A percentile compares a stretch with the other conserved stretches of the same genome.
These are phyloP conservation scores for Cyclophora punctaria DNA, from an alignment of 2,888 invertebrate genomes.

Conservation along the genomic window DNA sequence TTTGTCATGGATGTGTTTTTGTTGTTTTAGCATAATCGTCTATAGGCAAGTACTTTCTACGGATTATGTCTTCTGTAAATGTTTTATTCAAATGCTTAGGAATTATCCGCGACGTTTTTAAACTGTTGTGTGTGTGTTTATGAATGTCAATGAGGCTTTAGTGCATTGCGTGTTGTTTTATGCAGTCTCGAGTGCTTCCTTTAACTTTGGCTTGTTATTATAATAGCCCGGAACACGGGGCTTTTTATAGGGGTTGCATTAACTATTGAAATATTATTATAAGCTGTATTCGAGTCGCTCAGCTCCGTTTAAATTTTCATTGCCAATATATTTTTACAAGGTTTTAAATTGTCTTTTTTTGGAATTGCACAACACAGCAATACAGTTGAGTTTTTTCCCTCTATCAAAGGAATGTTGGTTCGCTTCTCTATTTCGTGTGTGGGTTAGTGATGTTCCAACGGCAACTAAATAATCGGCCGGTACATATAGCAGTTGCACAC, in stretches of 20 bases:
- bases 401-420: too few species aligned
- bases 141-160: slow-evolving; percentile 35
- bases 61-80: slow-evolving; percentile 43
- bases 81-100: slow-evolving; percentile 50
- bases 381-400: too few species aligned
- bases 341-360: too few species aligned
- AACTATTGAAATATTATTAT: slow-evolving; percentile 9
- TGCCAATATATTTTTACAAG: too few species aligned
- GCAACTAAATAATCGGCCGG: too few species aligned
- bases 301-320: too few species aligned
- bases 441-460: too few species aligned
- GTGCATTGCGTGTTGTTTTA: slow-evolving; percentile 24
- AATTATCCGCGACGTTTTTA: slow-evolving; percentile 32
- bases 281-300: too few species aligned
- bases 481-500: too few species aligned
- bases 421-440: too few species aligned
- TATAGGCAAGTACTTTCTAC: slow-evolving; percentile 40
- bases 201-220: slow-evolving; percentile 9
- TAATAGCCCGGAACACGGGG: slow-evolving; percentile 8
- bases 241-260: slow-evolving; percentile 5
- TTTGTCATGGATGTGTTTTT: slow-evolving; percentile 29
- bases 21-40: slow-evolving; percentile 53
- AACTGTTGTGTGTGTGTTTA: slow-evolving; percentile 33
- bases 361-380: too few species aligned
- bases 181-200: slow-evolving; percentile 9